Conservation (phyloP, 2,888 invertebrate genomes). For the Pimpla rufipes region DNA sequence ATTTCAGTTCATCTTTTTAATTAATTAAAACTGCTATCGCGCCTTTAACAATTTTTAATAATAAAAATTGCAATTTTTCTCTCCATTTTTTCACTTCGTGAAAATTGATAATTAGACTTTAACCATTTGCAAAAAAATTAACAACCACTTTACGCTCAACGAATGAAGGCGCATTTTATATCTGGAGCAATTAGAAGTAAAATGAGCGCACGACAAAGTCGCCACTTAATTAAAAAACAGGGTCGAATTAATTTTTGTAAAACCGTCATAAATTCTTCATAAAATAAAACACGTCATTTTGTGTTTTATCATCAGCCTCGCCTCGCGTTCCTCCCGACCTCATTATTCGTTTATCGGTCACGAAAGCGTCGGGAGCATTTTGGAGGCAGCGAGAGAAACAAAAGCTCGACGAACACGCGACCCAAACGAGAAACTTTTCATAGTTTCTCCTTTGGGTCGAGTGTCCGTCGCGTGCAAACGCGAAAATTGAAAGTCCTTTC, state of each 20-base stretch:
- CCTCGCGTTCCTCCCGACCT: not conserved
- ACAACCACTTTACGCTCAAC: not conserved
- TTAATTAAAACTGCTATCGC: no score
- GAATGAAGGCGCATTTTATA: not conserved
- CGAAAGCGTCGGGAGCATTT: slow-evolving; percentile 6
- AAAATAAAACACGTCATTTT: not conserved
- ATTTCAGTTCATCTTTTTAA: no score
- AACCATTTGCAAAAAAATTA: not conserved
- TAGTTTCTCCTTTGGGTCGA: no score
- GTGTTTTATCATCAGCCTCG: not conserved
- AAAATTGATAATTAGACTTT: no score
- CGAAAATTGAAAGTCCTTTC: slow-evolving; percentile 27
- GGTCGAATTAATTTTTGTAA: not conserved
- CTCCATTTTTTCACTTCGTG: no score
- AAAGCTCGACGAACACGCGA: slow-evolving; percentile 38
- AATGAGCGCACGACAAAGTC: not conserved
- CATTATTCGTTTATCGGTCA: not conserved
- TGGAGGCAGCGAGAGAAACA: not conserved
- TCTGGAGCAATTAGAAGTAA: not conserved
- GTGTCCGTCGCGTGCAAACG: slow-evolving; percentile 30
- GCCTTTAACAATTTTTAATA: no score
- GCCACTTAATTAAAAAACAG: not conserved
- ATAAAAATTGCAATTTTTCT: no score
- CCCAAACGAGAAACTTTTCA: slow-evolving; percentile 15
- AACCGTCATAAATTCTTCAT: not conserved